These are phyloP conservation scores for Drusus annulatus DNA, from an alignment of 1,140 invertebrate genomes.

Conservation along the genomic window DNA sequence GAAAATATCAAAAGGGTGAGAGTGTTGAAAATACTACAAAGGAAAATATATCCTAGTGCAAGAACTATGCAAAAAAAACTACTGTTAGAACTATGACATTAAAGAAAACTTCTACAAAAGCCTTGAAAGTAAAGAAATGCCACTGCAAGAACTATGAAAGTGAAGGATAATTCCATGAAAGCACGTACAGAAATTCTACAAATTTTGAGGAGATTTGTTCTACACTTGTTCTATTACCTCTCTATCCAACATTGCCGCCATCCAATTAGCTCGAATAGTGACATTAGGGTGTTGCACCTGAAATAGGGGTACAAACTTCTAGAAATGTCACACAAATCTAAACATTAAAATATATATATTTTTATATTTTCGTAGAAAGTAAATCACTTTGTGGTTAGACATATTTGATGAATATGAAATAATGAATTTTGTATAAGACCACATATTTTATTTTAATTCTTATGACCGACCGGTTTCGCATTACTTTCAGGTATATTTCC, in stretches of 20 bases:
- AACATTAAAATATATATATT: too few species aligned
- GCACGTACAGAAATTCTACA: conserved; percentile 31
- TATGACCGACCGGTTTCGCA: too few species aligned
- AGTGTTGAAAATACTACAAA: too few species aligned
- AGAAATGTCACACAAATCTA: too few species aligned
- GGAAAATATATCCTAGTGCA: neutral
- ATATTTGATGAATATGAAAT: too few species aligned
- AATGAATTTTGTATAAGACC: too few species aligned
- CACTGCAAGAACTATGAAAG: neutral
- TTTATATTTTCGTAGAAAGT: too few species aligned
- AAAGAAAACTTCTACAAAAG: neutral
- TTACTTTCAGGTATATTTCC: too few species aligned
- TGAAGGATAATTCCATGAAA: too few species aligned
- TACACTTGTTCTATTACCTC: conserved; percentile 65
- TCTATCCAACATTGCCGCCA: conserved; percentile 74
- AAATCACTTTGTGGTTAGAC: too few species aligned
- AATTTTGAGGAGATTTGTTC: conserved; percentile 22
- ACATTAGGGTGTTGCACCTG: conserved; percentile 73
- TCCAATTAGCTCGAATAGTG: conserved; percentile 72
- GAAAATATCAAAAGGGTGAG: too few species aligned
- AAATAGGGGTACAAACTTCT: conserved; percentile 54
- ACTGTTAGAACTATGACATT: neutral
- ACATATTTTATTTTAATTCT: too few species aligned
- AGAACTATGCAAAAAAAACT: neutral
- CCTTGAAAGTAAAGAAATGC: neutral